A percentile compares a stretch with the other conserved stretches of the same genome.
Conservation (phyloP, 2,113 vertebrate genomes). For the Cnemophilus loriae region DNA sequence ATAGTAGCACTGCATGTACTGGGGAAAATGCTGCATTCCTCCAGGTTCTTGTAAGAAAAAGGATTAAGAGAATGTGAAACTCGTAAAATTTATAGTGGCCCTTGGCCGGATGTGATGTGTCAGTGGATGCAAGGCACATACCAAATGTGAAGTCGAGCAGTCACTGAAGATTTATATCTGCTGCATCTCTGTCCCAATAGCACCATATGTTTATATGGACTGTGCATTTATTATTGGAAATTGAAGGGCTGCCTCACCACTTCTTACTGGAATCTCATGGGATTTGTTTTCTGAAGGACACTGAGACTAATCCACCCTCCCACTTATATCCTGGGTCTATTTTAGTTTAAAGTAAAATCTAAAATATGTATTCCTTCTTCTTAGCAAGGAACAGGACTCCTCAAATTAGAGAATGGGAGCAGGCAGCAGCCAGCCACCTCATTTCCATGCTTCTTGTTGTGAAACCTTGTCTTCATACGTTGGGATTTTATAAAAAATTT, state of each 20-base stretch:
- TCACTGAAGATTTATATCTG: slow-evolving; percentile 1
- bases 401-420: not conserved
- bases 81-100: not conserved
- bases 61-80: slow-evolving; percentile 33
- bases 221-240: slow-evolving; percentile 28
- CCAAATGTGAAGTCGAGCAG: not conserved
- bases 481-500: not conserved
- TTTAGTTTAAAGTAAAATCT: not conserved
- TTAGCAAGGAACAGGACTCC: not conserved
- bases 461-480: not conserved
- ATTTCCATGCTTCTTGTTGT: not conserved
- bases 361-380: not conserved
- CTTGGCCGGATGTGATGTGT: not conserved
- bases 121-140: slow-evolving; percentile 8
- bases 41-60: not conserved
- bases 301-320: not conserved
- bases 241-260: not conserved
- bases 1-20: not conserved
- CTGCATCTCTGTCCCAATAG: not conserved
- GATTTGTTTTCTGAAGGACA: not conserved
- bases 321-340: slow-evolving; percentile 11
- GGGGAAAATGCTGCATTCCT: not conserved
- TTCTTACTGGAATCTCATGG: slow-evolving; percentile 13
- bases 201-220: not conserved
- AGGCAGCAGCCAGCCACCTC: not conserved